These are phyloP conservation scores for Homalodisca vitripennis DNA, from an alignment of 1,140 invertebrate genomes.

Conservation along the genomic window DNA sequence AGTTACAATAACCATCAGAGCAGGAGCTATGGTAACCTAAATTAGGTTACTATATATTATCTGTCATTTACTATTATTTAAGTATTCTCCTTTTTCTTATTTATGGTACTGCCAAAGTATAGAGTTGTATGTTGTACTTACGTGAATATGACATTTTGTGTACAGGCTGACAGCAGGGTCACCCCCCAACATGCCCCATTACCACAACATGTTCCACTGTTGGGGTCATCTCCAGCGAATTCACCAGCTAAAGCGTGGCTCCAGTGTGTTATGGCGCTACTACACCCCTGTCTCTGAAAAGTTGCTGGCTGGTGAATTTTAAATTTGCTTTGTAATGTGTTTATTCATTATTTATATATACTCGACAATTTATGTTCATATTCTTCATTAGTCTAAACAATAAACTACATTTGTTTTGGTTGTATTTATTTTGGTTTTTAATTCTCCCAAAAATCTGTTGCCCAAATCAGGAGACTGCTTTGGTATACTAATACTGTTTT, in stretches of 20 bases:
- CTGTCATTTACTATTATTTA: too few species aligned
- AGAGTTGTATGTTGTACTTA: too few species aligned
- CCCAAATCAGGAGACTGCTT: neutral
- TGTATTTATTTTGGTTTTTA: neutral
- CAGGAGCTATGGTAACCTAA: too few species aligned
- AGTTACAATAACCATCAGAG: too few species aligned
- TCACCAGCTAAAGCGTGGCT: conserved; percentile 77
- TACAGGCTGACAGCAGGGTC: conserved; percentile 69
- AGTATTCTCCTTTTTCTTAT: too few species aligned
- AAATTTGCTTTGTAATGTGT: neutral
- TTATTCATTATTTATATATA: neutral
- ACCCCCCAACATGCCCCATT: conserved; percentile 78
- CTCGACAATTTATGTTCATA: neutral
- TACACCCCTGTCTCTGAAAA: neutral
- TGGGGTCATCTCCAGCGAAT: conserved; percentile 71
- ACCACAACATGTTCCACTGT: conserved; percentile 74
- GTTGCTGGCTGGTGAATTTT: neutral
- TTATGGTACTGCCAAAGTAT: too few species aligned
- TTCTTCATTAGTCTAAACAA: neutral
- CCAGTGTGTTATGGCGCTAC: conserved; percentile 42
- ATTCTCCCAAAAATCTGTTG: neutral
- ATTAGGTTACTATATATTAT: too few species aligned
- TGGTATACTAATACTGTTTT: neutral
- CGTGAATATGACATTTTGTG: too few species aligned
- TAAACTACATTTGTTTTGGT: neutral